Evolutionary conservation across 2,888 invertebrate species (phyloP).

Genomic region (Hyposoter dolosus): DNA sequence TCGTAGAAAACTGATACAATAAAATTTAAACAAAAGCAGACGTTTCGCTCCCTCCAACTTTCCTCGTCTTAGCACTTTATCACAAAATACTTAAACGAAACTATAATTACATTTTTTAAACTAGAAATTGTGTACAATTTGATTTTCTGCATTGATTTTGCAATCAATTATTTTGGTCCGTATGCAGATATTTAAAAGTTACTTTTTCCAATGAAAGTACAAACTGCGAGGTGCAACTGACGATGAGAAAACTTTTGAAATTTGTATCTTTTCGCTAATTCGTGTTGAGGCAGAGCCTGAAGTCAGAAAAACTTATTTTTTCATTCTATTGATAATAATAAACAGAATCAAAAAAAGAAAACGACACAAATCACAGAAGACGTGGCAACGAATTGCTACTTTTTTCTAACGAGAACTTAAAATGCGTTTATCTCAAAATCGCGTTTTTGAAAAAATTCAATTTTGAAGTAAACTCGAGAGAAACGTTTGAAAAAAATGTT

Average conservation of each 20-base stretch:
- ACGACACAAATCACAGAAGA: too few relatives aligned
- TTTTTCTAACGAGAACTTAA: background rate
- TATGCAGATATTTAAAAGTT: background rate
- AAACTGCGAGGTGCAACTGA: background rate
- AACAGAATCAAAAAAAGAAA: too few relatives aligned
- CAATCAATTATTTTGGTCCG: conserved; percentile 10
- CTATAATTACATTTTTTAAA: background rate
- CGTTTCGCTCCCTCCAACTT: conserved; percentile 11
- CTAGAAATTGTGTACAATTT: conserved; percentile 45
- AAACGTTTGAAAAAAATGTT: too few relatives aligned
- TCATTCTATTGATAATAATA: background rate
- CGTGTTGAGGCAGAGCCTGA: background rate
- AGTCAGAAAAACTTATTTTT: background rate
- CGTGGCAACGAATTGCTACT: background rate
- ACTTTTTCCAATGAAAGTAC: background rate
- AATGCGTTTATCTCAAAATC: background rate
- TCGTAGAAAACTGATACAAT: conserved; percentile 56
- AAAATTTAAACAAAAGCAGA: conserved; percentile 31
- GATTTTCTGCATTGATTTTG: conserved; percentile 14
- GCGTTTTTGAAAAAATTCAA: background rate
- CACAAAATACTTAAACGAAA: conserved; percentile 33
- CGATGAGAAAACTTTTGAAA: background rate
- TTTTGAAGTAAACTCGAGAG: too few relatives aligned
- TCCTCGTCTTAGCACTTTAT: conserved; percentile 14
- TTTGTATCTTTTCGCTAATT: background rate